Base-by-base conservation (phyloP, 2,113 vertebrate species). In the Boleophthalmus pectinirostris region DNA sequence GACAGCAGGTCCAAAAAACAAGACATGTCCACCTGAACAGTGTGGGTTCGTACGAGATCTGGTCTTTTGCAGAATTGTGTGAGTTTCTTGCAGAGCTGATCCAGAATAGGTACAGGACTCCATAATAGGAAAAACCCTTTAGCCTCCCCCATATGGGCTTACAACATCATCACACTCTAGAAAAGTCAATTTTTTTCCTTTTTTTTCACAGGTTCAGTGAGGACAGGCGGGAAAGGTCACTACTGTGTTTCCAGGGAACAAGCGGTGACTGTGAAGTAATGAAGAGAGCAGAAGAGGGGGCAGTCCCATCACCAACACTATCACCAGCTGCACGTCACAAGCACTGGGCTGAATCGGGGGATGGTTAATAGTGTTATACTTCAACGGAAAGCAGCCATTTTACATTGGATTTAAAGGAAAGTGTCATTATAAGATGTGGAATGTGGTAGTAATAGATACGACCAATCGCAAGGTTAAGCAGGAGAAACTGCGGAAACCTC, bases 51-150 rank as follows among this genome's bases (percentile, higher is more conserved):
- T 74, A 93, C 84, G 81, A 93, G 72, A 73, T 95, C 92, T 15
- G 97, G 96, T 87, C 92, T 95, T 90, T 89, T 94, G 93, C 97
- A 99, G 89, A 98, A 94, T 75, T 88, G 89, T 91, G 92, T 94
- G 84, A 98, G 95, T 77, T 89, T 96, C 88, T 96, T 97, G 86
- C 91, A 95, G 78, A 98, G 96, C 93, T 98, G 97, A 92, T 96
- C 94, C 94, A 96, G 96, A 93, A 96, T 98, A 29, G n/a, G n/a
- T n/a, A n/a, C n/a, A n/a, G n/a, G n/a, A n/a, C n/a, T n/a, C n/a
- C n/a, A n/a, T n/a, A 29, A 29, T 4, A 29, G 29, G 29, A 2
- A 2, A 29, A 29, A 29, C 29, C 4, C 29, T 29, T 4, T 29
- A 29, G 29, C 29, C 29, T n/a, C 29, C 4, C 29, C 29, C 4